These are phyloP conservation scores for Caenorhabditis panamensis DNA, from an alignment of 2,888 invertebrate species.

Conservation along the genomic window DNA sequence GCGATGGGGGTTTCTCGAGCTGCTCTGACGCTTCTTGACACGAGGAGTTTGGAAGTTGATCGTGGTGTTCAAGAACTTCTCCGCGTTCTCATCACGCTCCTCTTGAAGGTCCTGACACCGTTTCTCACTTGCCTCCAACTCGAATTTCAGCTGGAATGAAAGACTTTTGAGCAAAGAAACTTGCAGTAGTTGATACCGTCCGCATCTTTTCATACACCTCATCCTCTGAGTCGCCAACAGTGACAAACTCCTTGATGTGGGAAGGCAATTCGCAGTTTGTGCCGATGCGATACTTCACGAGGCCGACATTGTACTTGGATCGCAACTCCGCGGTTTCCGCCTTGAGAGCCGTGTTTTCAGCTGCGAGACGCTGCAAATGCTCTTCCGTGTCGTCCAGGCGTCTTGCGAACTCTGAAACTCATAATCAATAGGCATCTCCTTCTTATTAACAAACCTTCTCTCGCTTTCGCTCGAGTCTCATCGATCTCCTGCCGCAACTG, in stretches of 20 bases:
- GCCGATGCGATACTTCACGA: constrained; percentile 21
- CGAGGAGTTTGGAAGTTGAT: constrained; percentile 32
- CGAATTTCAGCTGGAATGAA: constrained; percentile 43
- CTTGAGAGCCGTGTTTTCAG: constrained; percentile 16
- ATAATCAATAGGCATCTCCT: neutral
- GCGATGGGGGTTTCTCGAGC: constrained; percentile 30
- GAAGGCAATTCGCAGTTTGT: no score
- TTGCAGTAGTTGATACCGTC: neutral
- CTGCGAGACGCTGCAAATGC: neutral
- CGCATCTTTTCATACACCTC: neutral
- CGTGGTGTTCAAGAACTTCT: constrained; percentile 23
- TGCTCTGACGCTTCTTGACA: constrained; percentile 13
- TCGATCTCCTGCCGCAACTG: constrained; percentile 73
- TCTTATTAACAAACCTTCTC: neutral
- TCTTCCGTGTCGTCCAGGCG: constrained; percentile 17
- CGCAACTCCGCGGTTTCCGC: constrained; percentile 34
- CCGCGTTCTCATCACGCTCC: constrained; percentile 1
- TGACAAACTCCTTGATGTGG: neutral
- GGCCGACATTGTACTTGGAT: constrained; percentile 22
- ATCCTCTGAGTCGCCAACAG: neutral
- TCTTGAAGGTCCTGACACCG: constrained; percentile 19
- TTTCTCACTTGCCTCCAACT: constrained; percentile 22
- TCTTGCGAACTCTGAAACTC: constrained; percentile 12
- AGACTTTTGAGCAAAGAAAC: no score
- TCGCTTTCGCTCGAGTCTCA: constrained; percentile 15